Conservation (phyloP, 1,140 invertebrate genomes). For the Ectropis grisescens region DNA sequence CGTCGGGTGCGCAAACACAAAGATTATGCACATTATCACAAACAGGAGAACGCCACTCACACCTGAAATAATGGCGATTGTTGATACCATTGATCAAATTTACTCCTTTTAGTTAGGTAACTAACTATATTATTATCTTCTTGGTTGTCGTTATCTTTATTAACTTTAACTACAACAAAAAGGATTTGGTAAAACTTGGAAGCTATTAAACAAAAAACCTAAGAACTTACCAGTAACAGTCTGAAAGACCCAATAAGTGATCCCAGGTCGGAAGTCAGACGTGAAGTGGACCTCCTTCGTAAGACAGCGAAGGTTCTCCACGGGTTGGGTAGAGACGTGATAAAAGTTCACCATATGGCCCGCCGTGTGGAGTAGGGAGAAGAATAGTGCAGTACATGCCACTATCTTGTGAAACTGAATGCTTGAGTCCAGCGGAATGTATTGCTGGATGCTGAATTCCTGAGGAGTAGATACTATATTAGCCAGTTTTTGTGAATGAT, state of each 20-base stretch:
- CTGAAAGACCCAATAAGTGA: constrained; percentile 95
- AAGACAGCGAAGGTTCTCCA: constrained; percentile 94
- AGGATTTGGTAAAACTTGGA: too few relatives aligned
- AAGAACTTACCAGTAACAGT: constrained; percentile 91
- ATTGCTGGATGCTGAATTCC: constrained; percentile 97
- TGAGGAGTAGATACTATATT: too few relatives aligned
- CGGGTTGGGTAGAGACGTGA: constrained; percentile 96
- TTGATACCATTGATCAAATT: too few relatives aligned
- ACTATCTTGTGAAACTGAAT: constrained; percentile 99
- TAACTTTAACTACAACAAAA: too few relatives aligned
- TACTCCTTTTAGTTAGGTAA: too few relatives aligned
- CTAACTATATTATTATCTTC: too few relatives aligned
- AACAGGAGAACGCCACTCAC: constrained; percentile 95
- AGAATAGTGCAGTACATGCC: constrained; percentile 96
- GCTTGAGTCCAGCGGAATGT: constrained; percentile 97
- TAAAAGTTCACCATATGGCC: constrained; percentile 99
- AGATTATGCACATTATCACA: constrained; percentile 95
- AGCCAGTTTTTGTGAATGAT: too few relatives aligned
- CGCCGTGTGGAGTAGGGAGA: constrained; percentile 91
- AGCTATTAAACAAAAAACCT: too few relatives aligned
- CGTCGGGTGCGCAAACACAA: constrained; percentile 96
- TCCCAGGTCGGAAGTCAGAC: constrained; percentile 91
- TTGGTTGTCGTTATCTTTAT: too few relatives aligned
- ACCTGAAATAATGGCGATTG: constrained; percentile 72
- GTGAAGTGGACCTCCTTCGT: constrained; percentile 95